phyloP scores from a whole-genome alignment of 2,113 vertebrate genomes.

The Cavia aperea region DNA sequence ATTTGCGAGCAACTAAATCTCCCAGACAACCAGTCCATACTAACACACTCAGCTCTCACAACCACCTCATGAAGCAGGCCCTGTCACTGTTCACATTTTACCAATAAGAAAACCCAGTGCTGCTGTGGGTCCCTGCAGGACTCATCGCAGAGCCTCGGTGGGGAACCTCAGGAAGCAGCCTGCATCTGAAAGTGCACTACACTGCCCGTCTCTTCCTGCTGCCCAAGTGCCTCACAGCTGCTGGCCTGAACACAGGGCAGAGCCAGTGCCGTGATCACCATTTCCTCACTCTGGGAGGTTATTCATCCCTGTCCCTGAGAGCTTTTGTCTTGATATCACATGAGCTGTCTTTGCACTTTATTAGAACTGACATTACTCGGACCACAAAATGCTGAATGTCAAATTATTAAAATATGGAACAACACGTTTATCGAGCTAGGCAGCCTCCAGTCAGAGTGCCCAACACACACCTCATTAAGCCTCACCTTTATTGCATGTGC shows the following conservation, averaged over 20 bases:
- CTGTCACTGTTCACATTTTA: not conserved
- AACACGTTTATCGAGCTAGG: not conserved
- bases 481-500: not conserved
- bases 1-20: not conserved
- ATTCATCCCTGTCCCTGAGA: not conserved
- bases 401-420: not conserved
- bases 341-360: not conserved
- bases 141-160: not conserved
- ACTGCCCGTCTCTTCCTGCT: not conserved
- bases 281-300: not conserved
- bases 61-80: rapidly evolving
- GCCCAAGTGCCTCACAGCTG: rapidly evolving
- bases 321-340: not conserved
- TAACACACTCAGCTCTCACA: not conserved
- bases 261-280: not conserved
- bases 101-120: not conserved
- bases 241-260: not conserved
- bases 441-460: rapidly evolving
- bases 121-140: rapidly evolving
- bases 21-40: not conserved
- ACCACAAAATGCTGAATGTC: not conserved
- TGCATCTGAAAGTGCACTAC: rapidly evolving
- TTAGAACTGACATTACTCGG: not conserved
- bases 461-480: not conserved
- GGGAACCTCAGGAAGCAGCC: not conserved